A percentile compares a stretch with the other conserved stretches of the same genome.
Evolutionary conservation across 2,113 vertebrate genomes (phyloP).

Genomic region (Oreotragus oreotragus): DNA sequence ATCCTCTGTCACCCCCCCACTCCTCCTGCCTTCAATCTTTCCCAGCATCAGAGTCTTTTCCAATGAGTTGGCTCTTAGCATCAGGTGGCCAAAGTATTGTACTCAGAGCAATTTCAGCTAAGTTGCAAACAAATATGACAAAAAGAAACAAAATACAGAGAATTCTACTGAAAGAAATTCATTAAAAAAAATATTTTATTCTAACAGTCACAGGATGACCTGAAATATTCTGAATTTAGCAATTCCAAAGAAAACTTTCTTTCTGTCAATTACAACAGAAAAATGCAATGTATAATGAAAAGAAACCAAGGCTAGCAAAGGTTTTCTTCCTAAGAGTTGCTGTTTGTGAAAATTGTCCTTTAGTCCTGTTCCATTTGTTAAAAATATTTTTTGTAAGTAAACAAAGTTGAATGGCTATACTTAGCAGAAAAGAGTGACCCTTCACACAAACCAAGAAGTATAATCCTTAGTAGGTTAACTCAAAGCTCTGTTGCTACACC

Average conservation of each 20-base stretch:
- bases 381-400: not conserved
- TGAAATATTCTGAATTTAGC: conserved; percentile 44
- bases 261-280: not conserved
- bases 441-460: not conserved
- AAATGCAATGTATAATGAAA: conserved; percentile 23
- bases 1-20: not conserved
- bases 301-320: conserved; percentile 8
- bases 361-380: not conserved
- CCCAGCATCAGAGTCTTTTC: not conserved
- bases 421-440: not conserved
- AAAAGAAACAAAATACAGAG: conserved; percentile 26
- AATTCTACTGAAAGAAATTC: conserved; percentile 24
- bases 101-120: conserved; percentile 1
- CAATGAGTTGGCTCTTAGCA: not conserved
- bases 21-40: not conserved
- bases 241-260: conserved; percentile 33
- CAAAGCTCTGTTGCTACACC: not conserved
- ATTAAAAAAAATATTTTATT: conserved; percentile 29
- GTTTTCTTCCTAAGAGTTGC: not conserved
- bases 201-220: not conserved
- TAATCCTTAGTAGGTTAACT: not conserved
- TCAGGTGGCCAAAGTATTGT: not conserved
- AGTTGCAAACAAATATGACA: conserved; percentile 28
- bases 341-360: conserved; percentile 25
- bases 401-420: not conserved